Base-by-base conservation (phyloP, 2,113 vertebrate genomes). In the Gyps fulvus region DNA sequence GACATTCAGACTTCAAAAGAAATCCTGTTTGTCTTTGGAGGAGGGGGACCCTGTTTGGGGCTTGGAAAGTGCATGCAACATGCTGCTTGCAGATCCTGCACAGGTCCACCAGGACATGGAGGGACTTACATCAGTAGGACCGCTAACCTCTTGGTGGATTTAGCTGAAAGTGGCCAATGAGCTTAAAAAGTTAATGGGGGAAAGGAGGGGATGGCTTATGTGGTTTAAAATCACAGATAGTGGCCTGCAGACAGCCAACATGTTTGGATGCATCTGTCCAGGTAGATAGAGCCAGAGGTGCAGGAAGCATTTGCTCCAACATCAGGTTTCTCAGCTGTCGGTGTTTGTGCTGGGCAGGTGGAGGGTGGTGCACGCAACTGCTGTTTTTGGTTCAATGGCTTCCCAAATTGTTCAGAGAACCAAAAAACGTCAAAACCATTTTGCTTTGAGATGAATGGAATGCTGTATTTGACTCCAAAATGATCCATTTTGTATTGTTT, bases 1-100 rank as follows among this genome's bases (percentile, higher is more conserved):
- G 87, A 94, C 93, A 94, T 15, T 9, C 54, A 93, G 93, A 96
- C 97, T 95, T 97, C 96, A 97, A 97, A 97, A 83, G 91, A 34
- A 93, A 91, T 59, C 62, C 59, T 88, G 66, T 82, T 92, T 94
- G 86, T 90, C 73, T 90, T 50, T 59, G 85, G 88, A 90, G 87
- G 79, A 90, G 84, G 69, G 71, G 79, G 32, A 78, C 40, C 25
- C 31, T 2, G 21, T 47, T 21, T 83, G 34, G 82, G 83, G 88
- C 42, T 77, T 0, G 0, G 58, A 15, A 84, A 74, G 34, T 3
- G 16, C 27, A 5, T 4, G 16, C 36, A 79, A 22, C 29, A 0
- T 2, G 0, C 58, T 84, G 16, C 52, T 40, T 84, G 52, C 38
- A 54, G 92, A 34, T 57, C 34, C 71, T 40, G 27, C 57, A 4